Evolutionary conservation across 2,113 vertebrate genomes (phyloP).

Genomic region (Epinephelus moara): DNA sequence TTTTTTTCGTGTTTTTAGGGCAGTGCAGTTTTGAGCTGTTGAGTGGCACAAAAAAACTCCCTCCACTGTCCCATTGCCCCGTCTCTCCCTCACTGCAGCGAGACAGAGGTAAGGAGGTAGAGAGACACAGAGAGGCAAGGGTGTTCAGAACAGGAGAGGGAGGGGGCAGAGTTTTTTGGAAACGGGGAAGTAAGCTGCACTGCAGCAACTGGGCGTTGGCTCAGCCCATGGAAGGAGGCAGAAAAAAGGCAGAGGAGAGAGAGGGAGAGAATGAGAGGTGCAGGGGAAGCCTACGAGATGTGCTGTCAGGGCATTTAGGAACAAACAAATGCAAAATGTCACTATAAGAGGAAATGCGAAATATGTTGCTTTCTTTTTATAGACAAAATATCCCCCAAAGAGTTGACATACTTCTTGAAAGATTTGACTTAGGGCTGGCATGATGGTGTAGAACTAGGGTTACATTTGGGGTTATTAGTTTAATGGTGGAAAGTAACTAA

Average conservation of each 20-base stretch:
- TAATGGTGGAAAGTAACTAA: background rate
- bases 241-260: constrained; percentile 36
- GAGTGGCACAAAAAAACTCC: constrained; percentile 36
- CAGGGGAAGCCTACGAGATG: constrained; percentile 14
- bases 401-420: background rate
- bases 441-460: background rate
- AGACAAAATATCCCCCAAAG: background rate
- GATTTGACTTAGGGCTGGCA: background rate
- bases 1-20: constrained; percentile 17
- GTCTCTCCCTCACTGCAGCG: constrained; percentile 74
- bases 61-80: constrained; percentile 48
- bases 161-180: constrained; percentile 60
- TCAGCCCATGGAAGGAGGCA: constrained; percentile 55
- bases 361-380: background rate
- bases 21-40: constrained; percentile 53
- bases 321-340: background rate
- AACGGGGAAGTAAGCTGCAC: constrained; percentile 78
- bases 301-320: constrained; percentile 3
- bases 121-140: constrained; percentile 39
- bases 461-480: background rate
- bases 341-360: background rate
- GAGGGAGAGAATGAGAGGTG: constrained; percentile 12
- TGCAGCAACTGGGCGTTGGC: constrained; percentile 87
- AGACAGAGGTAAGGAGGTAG: constrained; percentile 47
- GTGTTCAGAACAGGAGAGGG: constrained; percentile 44